phyloP scores from a whole-genome alignment of 2,113 vertebrate species.

The Hydropotes inermis region DNA sequence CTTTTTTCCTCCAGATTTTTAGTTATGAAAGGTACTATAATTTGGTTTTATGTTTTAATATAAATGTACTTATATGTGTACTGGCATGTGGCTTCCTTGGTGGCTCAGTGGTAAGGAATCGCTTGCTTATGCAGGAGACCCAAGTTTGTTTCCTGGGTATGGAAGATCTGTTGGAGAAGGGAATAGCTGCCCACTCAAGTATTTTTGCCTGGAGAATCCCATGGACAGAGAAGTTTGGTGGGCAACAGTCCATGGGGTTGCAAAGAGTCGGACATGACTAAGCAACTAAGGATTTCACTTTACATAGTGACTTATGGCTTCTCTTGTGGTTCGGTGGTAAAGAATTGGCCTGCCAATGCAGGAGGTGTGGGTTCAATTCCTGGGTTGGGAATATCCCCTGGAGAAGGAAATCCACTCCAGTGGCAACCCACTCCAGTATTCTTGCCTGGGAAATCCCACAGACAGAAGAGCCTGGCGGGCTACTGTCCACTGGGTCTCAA shows the following conservation, averaged over 20 bases:
- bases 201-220: background rate
- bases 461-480: background rate
- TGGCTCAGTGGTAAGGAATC: background rate
- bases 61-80: background rate
- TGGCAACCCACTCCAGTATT: background rate
- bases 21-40: background rate
- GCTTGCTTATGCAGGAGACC: background rate
- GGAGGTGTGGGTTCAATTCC: background rate
- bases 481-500: rapidly evolving
- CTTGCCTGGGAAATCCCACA: background rate
- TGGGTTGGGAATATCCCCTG: background rate
- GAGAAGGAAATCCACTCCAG: background rate
- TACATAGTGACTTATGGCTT: background rate
- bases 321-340: background rate
- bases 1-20: background rate
- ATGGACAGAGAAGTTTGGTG: background rate
- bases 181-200: background rate
- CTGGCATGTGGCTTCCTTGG: background rate
- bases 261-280: background rate
- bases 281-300: background rate
- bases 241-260: background rate
- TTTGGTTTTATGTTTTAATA: background rate
- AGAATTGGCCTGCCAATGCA: background rate
- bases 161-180: background rate
- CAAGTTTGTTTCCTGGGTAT: background rate